Evolutionary conservation across 92 coral and sea anemone species (phyloP).

Genomic region (Galaxea fascicularis): DNA sequence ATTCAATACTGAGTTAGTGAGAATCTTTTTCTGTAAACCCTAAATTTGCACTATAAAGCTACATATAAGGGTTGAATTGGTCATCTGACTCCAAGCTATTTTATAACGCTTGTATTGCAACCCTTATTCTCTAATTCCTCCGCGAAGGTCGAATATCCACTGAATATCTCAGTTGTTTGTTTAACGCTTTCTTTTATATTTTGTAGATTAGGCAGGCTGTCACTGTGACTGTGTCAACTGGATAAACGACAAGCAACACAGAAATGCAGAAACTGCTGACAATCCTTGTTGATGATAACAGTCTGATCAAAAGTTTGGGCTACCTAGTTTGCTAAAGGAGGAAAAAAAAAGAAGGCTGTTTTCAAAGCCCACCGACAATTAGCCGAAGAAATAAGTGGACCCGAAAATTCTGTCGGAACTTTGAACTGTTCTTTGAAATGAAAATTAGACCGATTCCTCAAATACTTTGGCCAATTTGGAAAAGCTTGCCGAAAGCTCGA

Average conservation of each 20-base stretch:
- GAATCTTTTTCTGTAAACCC: neutral
- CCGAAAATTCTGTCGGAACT: slow-evolving; percentile 42
- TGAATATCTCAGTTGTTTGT: slow-evolving; percentile 42
- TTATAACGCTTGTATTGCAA: slow-evolving; percentile 2
- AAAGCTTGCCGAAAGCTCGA: slow-evolving; percentile 51
- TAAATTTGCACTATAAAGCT: slow-evolving; percentile 25
- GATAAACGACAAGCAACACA: neutral
- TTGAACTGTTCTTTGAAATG: slow-evolving; percentile 50
- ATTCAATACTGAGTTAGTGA: neutral
- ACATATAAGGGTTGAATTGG: neutral
- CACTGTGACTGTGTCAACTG: neutral
- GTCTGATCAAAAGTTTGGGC: slow-evolving; percentile 18
- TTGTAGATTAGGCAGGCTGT: slow-evolving; percentile 6
- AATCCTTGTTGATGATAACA: slow-evolving; percentile 18
- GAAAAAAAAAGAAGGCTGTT: neutral
- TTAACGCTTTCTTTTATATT: slow-evolving; percentile 27
- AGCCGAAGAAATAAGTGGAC: slow-evolving; percentile 24
- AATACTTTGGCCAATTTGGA: slow-evolving; percentile 57
- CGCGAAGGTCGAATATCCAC: neutral
- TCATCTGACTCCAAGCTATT: neutral
- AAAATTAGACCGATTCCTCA: slow-evolving; percentile 60
- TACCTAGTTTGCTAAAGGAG: slow-evolving; percentile 1
- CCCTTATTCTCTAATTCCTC: neutral
- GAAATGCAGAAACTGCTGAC: neutral
- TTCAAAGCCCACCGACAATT: slow-evolving; percentile 60